Conservation (phyloP, 1,140 invertebrate genomes). For the Agrypnia vestita region DNA sequence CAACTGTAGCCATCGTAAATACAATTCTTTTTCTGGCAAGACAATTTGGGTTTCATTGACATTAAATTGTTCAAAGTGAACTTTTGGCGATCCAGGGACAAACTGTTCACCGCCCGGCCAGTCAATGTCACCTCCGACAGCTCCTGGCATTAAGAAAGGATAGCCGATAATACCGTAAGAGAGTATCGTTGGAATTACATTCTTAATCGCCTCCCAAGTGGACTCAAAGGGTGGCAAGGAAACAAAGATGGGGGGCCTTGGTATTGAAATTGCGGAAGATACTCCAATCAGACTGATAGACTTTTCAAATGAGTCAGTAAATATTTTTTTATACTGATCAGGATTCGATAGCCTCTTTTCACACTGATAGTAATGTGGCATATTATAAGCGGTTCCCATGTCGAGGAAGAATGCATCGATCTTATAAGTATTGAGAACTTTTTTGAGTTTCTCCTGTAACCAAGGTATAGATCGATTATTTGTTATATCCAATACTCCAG, state of each 20-base stretch:
- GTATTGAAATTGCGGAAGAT: constrained; percentile 85
- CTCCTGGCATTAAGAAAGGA: constrained; percentile 93
- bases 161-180: constrained; percentile 91
- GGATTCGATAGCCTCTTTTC: constrained; percentile 83
- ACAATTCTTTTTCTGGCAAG: constrained; percentile 89
- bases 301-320: constrained; percentile 79
- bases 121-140: constrained; percentile 90
- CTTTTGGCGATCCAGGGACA: constrained; percentile 66
- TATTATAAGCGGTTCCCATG: constrained; percentile 88
- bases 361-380: constrained; percentile 89
- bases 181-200: constrained; percentile 88
- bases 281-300: constrained; percentile 84
- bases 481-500: constrained; percentile 88
- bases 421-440: constrained; percentile 81
- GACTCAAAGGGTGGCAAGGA: constrained; percentile 89
- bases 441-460: constrained; percentile 83
- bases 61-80: constrained; percentile 63
- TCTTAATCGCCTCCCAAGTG: constrained; percentile 90
- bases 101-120: constrained; percentile 74
- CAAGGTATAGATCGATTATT: constrained; percentile 86
- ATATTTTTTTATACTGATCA: constrained; percentile 85
- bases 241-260: constrained; percentile 89
- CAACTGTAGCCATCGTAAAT: constrained; percentile 94
- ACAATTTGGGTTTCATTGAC: constrained; percentile 74
- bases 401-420: constrained; percentile 94